Conservation (phyloP, 2,888 invertebrate species). For the Morpho helenor region DNA sequence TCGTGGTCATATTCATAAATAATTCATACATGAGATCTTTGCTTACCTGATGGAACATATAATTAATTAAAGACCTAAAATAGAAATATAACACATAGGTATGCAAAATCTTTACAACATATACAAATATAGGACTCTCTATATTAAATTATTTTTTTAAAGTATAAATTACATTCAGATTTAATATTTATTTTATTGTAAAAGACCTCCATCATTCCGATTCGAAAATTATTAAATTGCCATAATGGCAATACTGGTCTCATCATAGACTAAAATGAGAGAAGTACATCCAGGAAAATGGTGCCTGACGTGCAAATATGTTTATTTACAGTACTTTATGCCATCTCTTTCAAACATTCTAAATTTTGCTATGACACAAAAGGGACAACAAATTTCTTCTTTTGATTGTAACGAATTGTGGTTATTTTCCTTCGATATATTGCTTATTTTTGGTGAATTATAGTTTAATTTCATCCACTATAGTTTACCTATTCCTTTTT, state of each 20-base stretch:
- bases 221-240: no score
- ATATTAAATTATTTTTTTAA: no score
- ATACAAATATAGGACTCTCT: no score
- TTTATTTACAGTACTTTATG: conserved; percentile 48
- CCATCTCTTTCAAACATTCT: conserved; percentile 44
- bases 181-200: no score
- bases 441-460: conserved; percentile 52
- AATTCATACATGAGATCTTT: no score
- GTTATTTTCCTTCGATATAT: conserved; percentile 54
- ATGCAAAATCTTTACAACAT: no score
- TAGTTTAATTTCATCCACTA: conserved; percentile 49
- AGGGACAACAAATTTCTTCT: conserved; percentile 42
- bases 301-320: conserved; percentile 45
- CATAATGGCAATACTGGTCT: conserved; percentile 9
- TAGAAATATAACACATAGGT: no score
- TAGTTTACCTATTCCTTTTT: conserved; percentile 32
- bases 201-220: no score
- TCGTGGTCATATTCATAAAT: no score
- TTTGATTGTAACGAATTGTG: conserved; percentile 76
- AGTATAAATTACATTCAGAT: no score
- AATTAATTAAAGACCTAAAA: no score
- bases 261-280: conserved; percentile 41
- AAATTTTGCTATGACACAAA: conserved; percentile 22
- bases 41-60: no score
- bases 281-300: conserved; percentile 48